Evolutionary conservation across 2,113 vertebrate genomes (phyloP), one percentile per base, ranked within the genome.

Genomic region (Proteles cristata): DNA sequence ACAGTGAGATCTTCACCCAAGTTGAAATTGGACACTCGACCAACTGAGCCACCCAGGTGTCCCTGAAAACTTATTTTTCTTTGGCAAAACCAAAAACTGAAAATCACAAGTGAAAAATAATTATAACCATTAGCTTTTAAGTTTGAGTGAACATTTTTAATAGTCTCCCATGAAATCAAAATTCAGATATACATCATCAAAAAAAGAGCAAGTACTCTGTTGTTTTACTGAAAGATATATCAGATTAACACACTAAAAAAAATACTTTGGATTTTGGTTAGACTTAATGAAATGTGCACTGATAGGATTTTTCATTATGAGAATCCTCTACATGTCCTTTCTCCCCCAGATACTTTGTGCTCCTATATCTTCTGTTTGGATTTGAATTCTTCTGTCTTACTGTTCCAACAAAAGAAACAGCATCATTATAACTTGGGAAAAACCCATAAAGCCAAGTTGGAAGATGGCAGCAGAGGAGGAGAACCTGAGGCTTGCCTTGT

Each of bases 321-420:
- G 19, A 55, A 95, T 19, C 58, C 43, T 86, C 23, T 45, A 88
- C 2, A 53, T 94, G 76, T 15, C 14, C 31, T 14, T 55, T 17
- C 12, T 88, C 48, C 61, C 5, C n/a, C n/a, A 88, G 50, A 63
- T 53, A 87, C 7, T 55, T 69, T 77, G 25, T 74, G 26, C 19
- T 91, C 45, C 28, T 25, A 10, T 61, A 25, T 63, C 43, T 96
- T 96, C 91, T 96, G 31, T 76, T 93, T 90, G n/a, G 16, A 74
- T 97, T 95, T 96, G 50, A 88, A 90, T 39, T 95, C 94, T 88
- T 92, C 19, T 45, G 25, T 91, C 33, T 85, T 73, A 69, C 33
- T 95, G 12, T 92, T 85, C 43, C 58, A 85, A 93, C n/a, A 71
- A 16, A 90, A 71, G 2, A 90, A 86, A 85, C 23, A 83, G 23